Percentiles rank a stretch among this genome's conserved stretches.
phyloP scores from a whole-genome alignment of 2,113 vertebrate species.

The Thinocorus orbignyianus region DNA sequence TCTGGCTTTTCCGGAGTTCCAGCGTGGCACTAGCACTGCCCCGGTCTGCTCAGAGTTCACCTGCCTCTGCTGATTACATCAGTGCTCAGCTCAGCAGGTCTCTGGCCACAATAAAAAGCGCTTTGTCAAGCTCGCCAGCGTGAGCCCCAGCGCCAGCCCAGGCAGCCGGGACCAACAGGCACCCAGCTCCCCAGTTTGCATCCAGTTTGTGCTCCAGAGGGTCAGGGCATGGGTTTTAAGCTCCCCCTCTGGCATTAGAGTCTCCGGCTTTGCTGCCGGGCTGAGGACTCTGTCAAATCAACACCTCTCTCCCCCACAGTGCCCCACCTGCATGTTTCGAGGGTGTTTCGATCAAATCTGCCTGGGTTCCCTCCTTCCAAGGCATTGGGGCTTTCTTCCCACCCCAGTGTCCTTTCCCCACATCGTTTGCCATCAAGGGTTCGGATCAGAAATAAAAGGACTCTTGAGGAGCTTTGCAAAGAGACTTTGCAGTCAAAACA shows the following conservation, averaged over 20 bases:
- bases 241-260: not conserved
- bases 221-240: not conserved
- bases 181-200: not conserved
- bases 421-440: not conserved
- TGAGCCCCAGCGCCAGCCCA: not conserved
- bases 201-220: not conserved
- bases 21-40: slow-evolving; percentile 64
- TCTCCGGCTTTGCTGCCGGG: not conserved
- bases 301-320: not conserved
- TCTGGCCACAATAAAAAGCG: slow-evolving; percentile 26
- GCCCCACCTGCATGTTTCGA: not conserved
- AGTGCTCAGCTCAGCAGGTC: slow-evolving; percentile 58
- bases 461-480: slow-evolving; percentile 29
- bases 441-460: not conserved
- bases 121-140: not conserved
- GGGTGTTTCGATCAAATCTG: not conserved
- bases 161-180: not conserved
- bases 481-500: slow-evolving; percentile 50
- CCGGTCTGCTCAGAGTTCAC: slow-evolving; percentile 70
- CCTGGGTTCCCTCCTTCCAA: not conserved
- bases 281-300: not conserved
- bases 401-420: not conserved
- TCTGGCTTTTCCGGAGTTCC: slow-evolving; percentile 60
- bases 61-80: slow-evolving; percentile 54
- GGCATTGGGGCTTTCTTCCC: not conserved